Conservation (phyloP, 2,888 invertebrate genomes). For the Pseudococcus viburni region DNA sequence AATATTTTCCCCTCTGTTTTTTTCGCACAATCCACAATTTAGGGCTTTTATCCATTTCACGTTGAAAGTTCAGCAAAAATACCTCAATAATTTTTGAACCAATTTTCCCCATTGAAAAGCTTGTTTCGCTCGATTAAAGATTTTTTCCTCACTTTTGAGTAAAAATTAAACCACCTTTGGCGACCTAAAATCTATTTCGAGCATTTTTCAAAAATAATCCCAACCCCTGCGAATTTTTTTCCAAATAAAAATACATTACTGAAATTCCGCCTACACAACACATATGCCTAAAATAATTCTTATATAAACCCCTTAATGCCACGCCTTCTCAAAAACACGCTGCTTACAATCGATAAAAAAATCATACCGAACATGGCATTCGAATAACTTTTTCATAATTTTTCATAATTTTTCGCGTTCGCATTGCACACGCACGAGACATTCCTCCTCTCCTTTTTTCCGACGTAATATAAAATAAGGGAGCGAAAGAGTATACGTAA, state of each 20-base stretch:
- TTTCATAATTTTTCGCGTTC: not conserved
- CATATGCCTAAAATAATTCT: conserved; percentile 51
- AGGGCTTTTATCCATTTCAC: too few species aligned
- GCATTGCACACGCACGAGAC: conserved; percentile 51
- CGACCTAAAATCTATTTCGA: too few species aligned
- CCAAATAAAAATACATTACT: not conserved
- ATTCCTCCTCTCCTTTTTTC: not conserved
- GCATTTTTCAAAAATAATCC: not conserved
- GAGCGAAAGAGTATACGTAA: conserved; percentile 41
- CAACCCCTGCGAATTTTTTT: not conserved
- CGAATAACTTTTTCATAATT: conserved; percentile 62
- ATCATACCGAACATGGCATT: conserved; percentile 57
- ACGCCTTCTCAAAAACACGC: not conserved
- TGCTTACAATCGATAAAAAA: conserved; percentile 57
- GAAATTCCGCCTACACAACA: not conserved
- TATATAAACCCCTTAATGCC: not conserved
- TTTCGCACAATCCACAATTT: too few species aligned
- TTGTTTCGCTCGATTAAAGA: too few species aligned
- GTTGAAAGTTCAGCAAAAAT: too few species aligned
- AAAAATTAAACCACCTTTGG: too few species aligned
- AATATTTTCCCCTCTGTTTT: not conserved
- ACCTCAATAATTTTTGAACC: too few species aligned
- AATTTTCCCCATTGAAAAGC: too few species aligned
- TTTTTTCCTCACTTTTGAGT: too few species aligned
- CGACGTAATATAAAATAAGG: conserved; percentile 29